Percentiles rank a stretch among this genome's conserved stretches.
Evolutionary conservation across 2,797 vertebrate species (phyloP).

Genomic region (Moxostoma hubbsi): DNA sequence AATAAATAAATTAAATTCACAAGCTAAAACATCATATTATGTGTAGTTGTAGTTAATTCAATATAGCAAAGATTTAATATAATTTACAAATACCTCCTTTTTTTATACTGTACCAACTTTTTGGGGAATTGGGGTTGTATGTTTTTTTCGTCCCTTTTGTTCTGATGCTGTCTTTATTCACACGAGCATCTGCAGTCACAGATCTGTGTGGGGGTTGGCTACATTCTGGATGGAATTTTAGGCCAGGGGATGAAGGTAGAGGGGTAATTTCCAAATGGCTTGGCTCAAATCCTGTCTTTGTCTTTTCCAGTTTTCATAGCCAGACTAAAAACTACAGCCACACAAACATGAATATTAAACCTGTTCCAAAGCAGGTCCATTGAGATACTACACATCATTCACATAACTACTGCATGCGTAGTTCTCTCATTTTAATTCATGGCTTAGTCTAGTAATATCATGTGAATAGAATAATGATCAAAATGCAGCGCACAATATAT

Average conservation of each 20-base stretch:
- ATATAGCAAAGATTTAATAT: too few species aligned
- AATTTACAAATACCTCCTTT: too few species aligned
- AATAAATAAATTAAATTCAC: too few species aligned
- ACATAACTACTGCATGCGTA: slow-evolving; percentile 11
- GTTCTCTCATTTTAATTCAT: slow-evolving; percentile 22
- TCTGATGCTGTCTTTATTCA: not conserved
- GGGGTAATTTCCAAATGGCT: slow-evolving; percentile 41
- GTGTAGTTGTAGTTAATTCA: too few species aligned
- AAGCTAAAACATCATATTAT: too few species aligned
- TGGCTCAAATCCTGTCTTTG: slow-evolving; percentile 33
- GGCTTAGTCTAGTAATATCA: slow-evolving; percentile 8
- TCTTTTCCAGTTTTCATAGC: slow-evolving; percentile 36
- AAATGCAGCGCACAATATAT: too few species aligned
- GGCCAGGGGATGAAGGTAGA: slow-evolving; percentile 32
- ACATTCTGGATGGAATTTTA: slow-evolving; percentile 27
- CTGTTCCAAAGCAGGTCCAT: slow-evolving; percentile 29
- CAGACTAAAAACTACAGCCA: slow-evolving; percentile 38
- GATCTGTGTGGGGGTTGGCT: slow-evolving; percentile 43
- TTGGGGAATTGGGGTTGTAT: too few species aligned
- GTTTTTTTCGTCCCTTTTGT: not conserved
- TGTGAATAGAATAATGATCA: too few species aligned
- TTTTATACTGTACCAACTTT: too few species aligned
- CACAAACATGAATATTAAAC: slow-evolving; percentile 31
- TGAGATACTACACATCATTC: slow-evolving; percentile 8
- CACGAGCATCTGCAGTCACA: slow-evolving; percentile 15